Evolutionary conservation across 1,140 invertebrate species (phyloP).

Genomic region (Dufourea novaeangliae): DNA sequence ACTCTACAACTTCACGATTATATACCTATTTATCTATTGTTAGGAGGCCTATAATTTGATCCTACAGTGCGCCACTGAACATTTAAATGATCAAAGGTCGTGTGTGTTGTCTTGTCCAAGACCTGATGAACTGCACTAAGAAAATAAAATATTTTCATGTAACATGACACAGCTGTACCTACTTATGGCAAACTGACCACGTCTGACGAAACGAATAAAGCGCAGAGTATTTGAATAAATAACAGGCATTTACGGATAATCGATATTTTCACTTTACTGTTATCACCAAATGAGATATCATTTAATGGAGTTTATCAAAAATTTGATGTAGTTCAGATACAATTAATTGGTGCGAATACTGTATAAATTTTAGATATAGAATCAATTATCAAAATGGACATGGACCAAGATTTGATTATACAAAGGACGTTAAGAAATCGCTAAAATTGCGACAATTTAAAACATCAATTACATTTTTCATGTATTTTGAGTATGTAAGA

Average conservation of each 20-base stretch:
- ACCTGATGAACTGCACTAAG: conserved; percentile 45
- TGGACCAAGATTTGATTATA: conserved; percentile 37
- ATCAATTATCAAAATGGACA: conserved; percentile 20
- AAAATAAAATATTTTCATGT: conserved; percentile 58
- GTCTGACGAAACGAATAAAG: conserved; percentile 10
- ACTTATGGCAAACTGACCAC: conserved; percentile 52
- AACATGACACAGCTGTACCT: conserved; percentile 43
- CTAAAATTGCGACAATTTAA: neutral
- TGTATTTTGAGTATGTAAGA: conserved; percentile 9
- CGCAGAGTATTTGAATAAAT: conserved; percentile 3
- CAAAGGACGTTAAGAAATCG: neutral
- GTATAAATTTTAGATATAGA: conserved; percentile 14
- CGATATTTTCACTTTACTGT: conserved; percentile 17
- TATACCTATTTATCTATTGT: conserved; percentile 64
- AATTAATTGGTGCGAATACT: neutral
- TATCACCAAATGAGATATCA: neutral
- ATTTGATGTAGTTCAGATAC: conserved; percentile 2
- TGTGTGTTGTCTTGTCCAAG: conserved; percentile 46
- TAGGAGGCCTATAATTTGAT: conserved; percentile 69
- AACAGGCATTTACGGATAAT: conserved; percentile 17
- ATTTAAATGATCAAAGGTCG: conserved; percentile 38
- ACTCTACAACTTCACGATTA: conserved; percentile 58
- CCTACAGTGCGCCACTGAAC: conserved; percentile 49
- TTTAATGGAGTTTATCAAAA: neutral
- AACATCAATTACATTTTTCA: conserved; percentile 7